Evolutionary conservation across 1,140 invertebrate species (phyloP).

Genomic region (Pseudomyrmex cubaensis): DNA sequence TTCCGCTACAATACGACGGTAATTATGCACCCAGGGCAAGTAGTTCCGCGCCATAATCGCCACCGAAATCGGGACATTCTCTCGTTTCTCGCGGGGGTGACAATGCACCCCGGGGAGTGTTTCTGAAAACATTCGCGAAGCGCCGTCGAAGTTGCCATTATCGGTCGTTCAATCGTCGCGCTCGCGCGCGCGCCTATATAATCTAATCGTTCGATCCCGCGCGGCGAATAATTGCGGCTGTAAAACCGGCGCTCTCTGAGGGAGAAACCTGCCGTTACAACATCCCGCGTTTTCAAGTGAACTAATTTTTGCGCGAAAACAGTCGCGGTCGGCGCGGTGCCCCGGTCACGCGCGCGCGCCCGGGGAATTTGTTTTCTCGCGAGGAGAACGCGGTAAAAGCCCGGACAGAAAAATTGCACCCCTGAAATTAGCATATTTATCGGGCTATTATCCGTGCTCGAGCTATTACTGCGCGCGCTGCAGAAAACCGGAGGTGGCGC

Average conservation of each 20-base stretch:
- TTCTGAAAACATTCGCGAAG: conserved; percentile 40
- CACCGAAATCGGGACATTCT: conserved; percentile 42
- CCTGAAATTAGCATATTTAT: conserved; percentile 72
- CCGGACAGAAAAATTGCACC: conserved; percentile 55
- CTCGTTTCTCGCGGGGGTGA: neutral
- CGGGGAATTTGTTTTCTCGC: conserved; percentile 38
- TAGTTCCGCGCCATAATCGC: conserved; percentile 66
- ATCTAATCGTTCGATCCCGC: conserved; percentile 47
- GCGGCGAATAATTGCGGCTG: conserved; percentile 41
- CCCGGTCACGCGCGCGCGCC: conserved; percentile 11
- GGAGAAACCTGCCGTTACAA: too few species aligned
- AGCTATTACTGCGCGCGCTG: conserved; percentile 34
- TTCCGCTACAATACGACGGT: conserved; percentile 51
- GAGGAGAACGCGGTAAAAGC: conserved; percentile 20
- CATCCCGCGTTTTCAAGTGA: neutral
- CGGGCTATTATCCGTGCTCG: conserved; percentile 48
- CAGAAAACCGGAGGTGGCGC: conserved; percentile 12
- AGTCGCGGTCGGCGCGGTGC: neutral
- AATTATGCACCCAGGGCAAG: conserved; percentile 58
- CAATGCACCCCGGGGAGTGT: conserved; percentile 2
- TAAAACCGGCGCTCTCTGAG: conserved; percentile 4
- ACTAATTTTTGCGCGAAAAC: conserved; percentile 37
- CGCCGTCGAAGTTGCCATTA: conserved; percentile 12
- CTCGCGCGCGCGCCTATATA: conserved; percentile 11
- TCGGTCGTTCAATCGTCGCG: neutral